phyloP scores from a whole-genome alignment of 2,113 vertebrate genomes.

The Boleophthalmus pectinirostris region DNA sequence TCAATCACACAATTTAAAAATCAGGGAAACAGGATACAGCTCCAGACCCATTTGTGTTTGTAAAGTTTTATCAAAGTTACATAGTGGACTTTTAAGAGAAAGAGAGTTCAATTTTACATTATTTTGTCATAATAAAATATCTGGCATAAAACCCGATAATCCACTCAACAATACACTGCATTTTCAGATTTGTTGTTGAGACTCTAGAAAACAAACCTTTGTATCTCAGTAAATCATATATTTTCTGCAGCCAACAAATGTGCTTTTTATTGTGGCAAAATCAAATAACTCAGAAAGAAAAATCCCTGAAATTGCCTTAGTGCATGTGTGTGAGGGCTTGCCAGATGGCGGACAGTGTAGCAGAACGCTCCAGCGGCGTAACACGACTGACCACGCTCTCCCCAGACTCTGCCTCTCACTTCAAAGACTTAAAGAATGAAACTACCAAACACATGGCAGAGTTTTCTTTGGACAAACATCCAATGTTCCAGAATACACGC shows the following conservation, averaged over 20 bases:
- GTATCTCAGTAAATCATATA: neutral
- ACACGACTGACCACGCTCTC: slow-evolving; percentile 42
- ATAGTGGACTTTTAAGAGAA: too few relatives aligned
- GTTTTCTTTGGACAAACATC: slow-evolving; percentile 35
- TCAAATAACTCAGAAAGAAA: slow-evolving; percentile 31
- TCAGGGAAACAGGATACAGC: too few relatives aligned
- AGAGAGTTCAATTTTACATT: too few relatives aligned
- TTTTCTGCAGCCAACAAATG: slow-evolving; percentile 7
- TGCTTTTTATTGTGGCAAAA: slow-evolving; percentile 29
- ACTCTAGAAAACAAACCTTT: neutral
- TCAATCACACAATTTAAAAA: too few relatives aligned
- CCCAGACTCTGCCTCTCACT: slow-evolving; percentile 24
- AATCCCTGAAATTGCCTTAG: slow-evolving; percentile 58
- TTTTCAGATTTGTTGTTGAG: neutral
- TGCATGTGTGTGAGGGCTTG: slow-evolving; percentile 56
- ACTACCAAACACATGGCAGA: slow-evolving; percentile 44
- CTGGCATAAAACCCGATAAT: neutral
- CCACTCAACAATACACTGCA: neutral
- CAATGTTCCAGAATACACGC: neutral
- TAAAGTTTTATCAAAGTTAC: too few relatives aligned
- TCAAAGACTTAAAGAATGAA: slow-evolving; percentile 49
- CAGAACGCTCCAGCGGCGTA: slow-evolving; percentile 48
- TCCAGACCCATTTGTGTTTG: too few relatives aligned
- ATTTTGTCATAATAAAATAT: neutral
- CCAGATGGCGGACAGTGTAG: slow-evolving; percentile 66